Base-by-base conservation (phyloP, 2,113 vertebrate species). In the Colistium nudipinnis region DNA sequence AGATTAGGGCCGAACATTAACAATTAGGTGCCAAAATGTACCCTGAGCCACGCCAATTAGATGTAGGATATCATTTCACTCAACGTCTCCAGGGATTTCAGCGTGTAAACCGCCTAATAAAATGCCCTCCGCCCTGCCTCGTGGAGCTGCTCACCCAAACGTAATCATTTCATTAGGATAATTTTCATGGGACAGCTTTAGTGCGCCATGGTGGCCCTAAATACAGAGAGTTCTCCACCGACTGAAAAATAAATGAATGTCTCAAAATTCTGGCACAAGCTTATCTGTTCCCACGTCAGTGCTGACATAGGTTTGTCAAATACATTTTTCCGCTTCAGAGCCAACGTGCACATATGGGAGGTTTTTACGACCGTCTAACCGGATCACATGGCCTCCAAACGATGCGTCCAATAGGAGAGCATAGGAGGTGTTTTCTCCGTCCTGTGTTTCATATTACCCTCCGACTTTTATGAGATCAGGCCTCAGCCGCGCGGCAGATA, bases 361-460 rank as follows among this genome's bases (percentile, higher is more conserved):
- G 1, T 4, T 54, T 69, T 80, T 63, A 70, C 31, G 31, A 54
- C 3, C 12, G 56, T 72, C 56, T 63, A 54, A 56, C 45, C 45
- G 54, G 35, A 62, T 74, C 45, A 24, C 67, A 20, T 39, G 43
- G 33, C 27, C 38, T 11, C 6, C 45, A 6, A 27, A 1, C 11
- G 59, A 55, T 59, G 20, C 41, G 17, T 11, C 27, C 22, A 24
- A 22, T 35, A 28, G 7, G 48, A 16, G 1, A 20, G 16, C 48
- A 28, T 11, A 33, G 70, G 74, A 66, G 51, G 57, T 24, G 48
- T 74, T 35, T 60, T 33, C 38, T 53, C 31, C 33, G 17, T 76
- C 62, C 47, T 74, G 68, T 83, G 76, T 69, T 84, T 80, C 62
- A 45, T 31, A 80, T 85, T 81, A 77, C 60, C 54, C 60, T 33